Conservation (phyloP, 2,797 vertebrate genomes). For the Prionace glauca region DNA sequence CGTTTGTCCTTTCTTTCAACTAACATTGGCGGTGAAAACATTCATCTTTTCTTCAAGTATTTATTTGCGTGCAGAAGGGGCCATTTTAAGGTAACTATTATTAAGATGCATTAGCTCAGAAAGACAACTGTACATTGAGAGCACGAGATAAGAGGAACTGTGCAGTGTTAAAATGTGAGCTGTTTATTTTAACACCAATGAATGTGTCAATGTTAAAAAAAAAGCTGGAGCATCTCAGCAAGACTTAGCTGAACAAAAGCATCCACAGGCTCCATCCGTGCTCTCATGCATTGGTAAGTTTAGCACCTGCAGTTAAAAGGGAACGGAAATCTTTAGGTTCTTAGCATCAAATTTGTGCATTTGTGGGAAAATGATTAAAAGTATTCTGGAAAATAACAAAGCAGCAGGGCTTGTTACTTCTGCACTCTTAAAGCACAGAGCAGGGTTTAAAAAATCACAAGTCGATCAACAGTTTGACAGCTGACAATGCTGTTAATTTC, state of each 20-base stretch:
- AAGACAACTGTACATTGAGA: not conserved
- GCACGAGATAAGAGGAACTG: not conserved
- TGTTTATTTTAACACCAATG: not conserved
- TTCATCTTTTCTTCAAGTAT: not conserved
- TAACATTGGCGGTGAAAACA: not conserved
- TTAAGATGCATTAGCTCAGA: not conserved
- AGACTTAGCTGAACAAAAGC: not conserved
- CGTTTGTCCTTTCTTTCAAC: not conserved
- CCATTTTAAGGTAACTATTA: not conserved
- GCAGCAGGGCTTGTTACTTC: not conserved
- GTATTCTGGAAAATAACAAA: not conserved
- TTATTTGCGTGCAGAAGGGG: not conserved
- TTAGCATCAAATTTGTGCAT: not conserved
- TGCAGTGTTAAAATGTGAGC: not conserved
- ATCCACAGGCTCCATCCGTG: not conserved
- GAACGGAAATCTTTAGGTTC: not conserved
- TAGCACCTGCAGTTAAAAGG: not conserved
- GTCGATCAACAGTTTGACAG: not conserved
- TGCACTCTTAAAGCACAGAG: not conserved
- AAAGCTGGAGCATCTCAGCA: not conserved
- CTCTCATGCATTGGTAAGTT: not conserved
- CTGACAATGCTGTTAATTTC: not conserved
- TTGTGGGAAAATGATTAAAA: not conserved
- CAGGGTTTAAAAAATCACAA: not conserved
- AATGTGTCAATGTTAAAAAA: not conserved